Conservation (phyloP, 1,140 invertebrate genomes). For the Leptoteleia sp. region DNA sequence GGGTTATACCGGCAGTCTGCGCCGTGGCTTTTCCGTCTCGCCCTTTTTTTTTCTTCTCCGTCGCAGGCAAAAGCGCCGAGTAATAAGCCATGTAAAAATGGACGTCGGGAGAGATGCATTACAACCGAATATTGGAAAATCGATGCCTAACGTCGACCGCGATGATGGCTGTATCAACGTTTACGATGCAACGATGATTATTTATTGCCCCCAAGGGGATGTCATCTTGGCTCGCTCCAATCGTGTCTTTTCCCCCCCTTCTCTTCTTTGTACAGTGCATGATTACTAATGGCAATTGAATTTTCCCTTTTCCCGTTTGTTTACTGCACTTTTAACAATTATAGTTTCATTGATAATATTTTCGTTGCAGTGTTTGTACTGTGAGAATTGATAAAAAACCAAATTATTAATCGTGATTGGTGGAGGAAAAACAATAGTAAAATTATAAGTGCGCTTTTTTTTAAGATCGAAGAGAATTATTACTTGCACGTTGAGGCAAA, state of each 20-base stretch:
- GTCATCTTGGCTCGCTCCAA: slow-evolving; percentile 16
- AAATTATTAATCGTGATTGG: too few species aligned
- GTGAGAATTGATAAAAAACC: too few species aligned
- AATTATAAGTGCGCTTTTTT: too few species aligned
- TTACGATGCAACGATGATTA: slow-evolving; percentile 32
- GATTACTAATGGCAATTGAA: slow-evolving; percentile 22
- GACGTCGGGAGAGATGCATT: slow-evolving; percentile 30
- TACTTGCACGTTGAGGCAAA: too few species aligned
- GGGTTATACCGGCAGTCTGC: slow-evolving; percentile 14
- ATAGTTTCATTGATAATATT: too few species aligned
- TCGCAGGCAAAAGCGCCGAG: slow-evolving; percentile 22
- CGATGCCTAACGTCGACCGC: slow-evolving; percentile 28
- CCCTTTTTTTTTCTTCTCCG: slow-evolving; percentile 19
- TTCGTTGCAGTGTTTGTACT: too few species aligned
- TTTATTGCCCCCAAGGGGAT: slow-evolving; percentile 24
- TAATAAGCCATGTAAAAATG: slow-evolving; percentile 53
- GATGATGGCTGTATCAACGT: slow-evolving; percentile 23
- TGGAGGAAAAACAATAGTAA: too few species aligned
- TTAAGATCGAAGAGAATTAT: too few species aligned
- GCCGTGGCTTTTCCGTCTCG: slow-evolving; percentile 13
- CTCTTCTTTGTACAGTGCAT: too few species aligned
- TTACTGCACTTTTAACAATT: too few species aligned
- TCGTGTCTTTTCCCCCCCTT: slow-evolving; percentile 16
- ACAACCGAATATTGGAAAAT: slow-evolving; percentile 46
- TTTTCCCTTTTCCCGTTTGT: too few species aligned